These are phyloP conservation scores for Aplodontia rufa DNA, from an alignment of 2,113 vertebrate genomes.

Conservation along the genomic window DNA sequence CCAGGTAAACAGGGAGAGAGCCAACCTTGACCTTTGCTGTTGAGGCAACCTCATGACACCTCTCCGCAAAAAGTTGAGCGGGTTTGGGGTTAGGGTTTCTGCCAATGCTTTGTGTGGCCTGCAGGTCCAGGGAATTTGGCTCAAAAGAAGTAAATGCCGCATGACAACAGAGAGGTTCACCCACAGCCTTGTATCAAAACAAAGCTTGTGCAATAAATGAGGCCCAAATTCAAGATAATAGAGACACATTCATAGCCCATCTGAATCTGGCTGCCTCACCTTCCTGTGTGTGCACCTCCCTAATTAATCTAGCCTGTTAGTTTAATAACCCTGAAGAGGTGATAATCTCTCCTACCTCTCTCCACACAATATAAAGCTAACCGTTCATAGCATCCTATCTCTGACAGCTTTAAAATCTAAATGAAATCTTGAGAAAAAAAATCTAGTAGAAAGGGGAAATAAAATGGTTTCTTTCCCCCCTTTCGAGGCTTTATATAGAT, in stretches of 20 bases:
- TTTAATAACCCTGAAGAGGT: neutral
- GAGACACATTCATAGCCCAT: neutral
- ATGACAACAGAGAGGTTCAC: neutral
- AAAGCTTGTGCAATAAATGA: conserved; percentile 39
- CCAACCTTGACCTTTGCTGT: neutral
- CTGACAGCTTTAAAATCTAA: neutral
- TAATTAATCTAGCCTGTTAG: neutral
- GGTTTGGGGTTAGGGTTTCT: neutral
- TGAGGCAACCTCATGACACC: neutral
- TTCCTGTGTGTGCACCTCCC: neutral
- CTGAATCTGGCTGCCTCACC: neutral
- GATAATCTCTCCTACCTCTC: neutral
- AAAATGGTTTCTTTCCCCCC: neutral
- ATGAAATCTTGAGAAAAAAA: neutral
- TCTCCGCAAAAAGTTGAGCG: neutral
- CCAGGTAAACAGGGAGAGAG: neutral
- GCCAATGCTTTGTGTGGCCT: neutral
- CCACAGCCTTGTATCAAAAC: conserved; percentile 36
- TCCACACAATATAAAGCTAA: neutral
- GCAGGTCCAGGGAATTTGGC: conserved; percentile 9
- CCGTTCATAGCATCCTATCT: neutral
- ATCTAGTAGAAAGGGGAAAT: neutral
- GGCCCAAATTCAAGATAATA: conserved; percentile 21
- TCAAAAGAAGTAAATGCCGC: neutral
- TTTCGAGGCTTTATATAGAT: neutral